phyloP scores from a whole-genome alignment of 2,113 vertebrate species.

The Peromyscus californicus region DNA sequence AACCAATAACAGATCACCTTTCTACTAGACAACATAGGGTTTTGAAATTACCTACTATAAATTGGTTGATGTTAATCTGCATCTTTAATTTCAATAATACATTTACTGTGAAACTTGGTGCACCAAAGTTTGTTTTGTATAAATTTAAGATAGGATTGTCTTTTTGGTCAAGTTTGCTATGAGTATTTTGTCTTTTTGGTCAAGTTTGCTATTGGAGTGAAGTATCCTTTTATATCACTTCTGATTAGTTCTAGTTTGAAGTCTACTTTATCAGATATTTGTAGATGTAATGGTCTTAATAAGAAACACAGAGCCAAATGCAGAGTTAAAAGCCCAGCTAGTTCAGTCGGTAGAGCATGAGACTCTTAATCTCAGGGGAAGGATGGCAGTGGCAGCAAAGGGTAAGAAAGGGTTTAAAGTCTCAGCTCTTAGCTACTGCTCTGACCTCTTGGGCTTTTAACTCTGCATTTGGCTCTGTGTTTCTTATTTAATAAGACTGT shows the following conservation, averaged over 20 bases:
- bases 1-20: no score
- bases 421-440: no score
- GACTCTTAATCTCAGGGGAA: constrained; percentile 93
- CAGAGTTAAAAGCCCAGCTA: background rate
- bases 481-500: no score
- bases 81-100: background rate
- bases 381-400: no score
- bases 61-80: background rate
- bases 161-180: background rate
- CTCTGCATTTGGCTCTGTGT: no score
- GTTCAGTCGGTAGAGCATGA: constrained; percentile 97
- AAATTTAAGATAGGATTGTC: background rate
- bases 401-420: no score
- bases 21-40: background rate
- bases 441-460: no score
- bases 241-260: background rate
- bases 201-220: background rate
- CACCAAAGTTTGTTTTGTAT: background rate
- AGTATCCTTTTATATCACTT: background rate
- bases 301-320: no score
- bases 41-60: background rate
- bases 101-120: background rate
- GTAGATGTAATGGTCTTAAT: no score
- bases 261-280: background rate
- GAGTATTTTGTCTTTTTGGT: background rate